These are phyloP conservation scores for Xyliphius kryptos DNA, from an alignment of 2,113 vertebrate genomes.

Conservation along the genomic window DNA sequence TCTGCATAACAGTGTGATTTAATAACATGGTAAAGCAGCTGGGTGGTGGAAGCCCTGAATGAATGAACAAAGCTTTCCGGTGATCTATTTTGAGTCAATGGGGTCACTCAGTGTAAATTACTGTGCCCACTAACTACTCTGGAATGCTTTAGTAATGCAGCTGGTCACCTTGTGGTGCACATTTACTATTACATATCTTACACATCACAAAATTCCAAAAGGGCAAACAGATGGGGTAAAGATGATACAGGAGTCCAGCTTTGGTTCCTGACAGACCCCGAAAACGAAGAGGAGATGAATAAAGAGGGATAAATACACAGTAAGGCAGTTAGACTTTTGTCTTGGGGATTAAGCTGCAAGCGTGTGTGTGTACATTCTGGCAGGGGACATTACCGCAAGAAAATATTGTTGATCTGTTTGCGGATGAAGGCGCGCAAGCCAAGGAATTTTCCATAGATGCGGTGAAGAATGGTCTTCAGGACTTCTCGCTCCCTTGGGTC, in stretches of 20 bases:
- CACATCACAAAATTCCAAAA: not conserved
- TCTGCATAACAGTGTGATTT: not conserved
- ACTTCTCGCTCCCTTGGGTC: constrained; percentile 96
- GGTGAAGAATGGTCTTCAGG: constrained; percentile 93
- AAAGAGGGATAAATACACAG: too few species aligned
- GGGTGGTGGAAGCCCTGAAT: constrained; percentile 6
- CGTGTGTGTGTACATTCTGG: not conserved
- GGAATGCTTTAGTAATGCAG: constrained; percentile 46
- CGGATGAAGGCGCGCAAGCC: constrained; percentile 95
- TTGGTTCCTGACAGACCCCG: too few species aligned
- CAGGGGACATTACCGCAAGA: constrained; percentile 74
- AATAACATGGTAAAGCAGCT: constrained; percentile 13
- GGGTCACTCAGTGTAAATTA: constrained; percentile 4
- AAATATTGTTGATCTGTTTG: constrained; percentile 99
- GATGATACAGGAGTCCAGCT: too few species aligned
- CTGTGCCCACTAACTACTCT: constrained; percentile 7
- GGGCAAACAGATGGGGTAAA: too few species aligned
- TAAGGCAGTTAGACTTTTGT: too few species aligned
- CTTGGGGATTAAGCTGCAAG: not conserved
- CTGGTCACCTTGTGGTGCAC: constrained; percentile 54
- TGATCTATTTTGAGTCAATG: constrained; percentile 10
- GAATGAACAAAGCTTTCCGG: constrained; percentile 5
- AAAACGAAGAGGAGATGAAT: too few species aligned
- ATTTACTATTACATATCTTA: constrained; percentile 37
- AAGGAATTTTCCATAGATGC: constrained; percentile 96